Evolutionary conservation across 1,140 invertebrate species (phyloP).

Genomic region (Dufourea novaeangliae): DNA sequence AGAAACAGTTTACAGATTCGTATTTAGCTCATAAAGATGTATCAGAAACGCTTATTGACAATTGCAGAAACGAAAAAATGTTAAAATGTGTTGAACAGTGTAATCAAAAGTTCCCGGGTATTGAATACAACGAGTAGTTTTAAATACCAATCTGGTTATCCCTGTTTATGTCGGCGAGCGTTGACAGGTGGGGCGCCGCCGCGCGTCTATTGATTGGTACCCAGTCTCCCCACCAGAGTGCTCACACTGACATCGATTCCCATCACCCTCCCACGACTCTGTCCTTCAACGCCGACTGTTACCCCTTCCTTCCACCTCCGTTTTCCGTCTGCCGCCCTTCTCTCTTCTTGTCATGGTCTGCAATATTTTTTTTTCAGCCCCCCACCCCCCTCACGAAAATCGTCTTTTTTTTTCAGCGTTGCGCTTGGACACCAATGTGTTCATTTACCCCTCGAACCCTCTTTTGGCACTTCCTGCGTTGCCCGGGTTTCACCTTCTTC

Average conservation of each 20-base stretch:
- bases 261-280: constrained; percentile 21
- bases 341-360: constrained; percentile 10
- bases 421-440: constrained; percentile 27
- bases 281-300: constrained; percentile 3
- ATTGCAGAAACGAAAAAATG: no score
- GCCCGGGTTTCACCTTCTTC: not conserved
- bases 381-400: not conserved
- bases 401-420: not conserved
- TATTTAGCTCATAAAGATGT: no score
- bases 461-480: not conserved
- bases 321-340: constrained; percentile 13
- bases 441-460: constrained; percentile 14
- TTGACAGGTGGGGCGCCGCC: constrained; percentile 72
- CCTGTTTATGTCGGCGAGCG: constrained; percentile 66
- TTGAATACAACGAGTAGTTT: constrained; percentile 20
- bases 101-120: no score
- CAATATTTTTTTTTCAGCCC: constrained; percentile 29
- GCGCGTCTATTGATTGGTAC: constrained; percentile 72
- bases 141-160: constrained; percentile 56
- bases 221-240: constrained; percentile 59
- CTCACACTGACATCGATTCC: constrained; percentile 66
- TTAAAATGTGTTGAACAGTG: no score
- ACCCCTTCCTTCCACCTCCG: constrained; percentile 17
- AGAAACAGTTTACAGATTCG: no score
- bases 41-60: no score